Conservation (phyloP, 1,140 invertebrate species). For the Dinoponera quadriceps region DNA sequence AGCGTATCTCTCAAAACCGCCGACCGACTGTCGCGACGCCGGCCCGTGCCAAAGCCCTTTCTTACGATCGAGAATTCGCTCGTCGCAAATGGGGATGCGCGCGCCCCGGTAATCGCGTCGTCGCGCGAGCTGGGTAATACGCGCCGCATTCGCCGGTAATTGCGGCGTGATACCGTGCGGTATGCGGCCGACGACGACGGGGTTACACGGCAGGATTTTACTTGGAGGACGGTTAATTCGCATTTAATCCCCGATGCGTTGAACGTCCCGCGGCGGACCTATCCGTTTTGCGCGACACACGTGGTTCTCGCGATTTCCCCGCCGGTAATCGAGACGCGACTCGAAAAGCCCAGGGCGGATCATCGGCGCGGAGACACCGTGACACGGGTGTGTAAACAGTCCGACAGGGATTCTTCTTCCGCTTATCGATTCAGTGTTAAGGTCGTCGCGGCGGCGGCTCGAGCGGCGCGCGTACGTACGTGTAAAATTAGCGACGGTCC, state of each 20-base stretch:
- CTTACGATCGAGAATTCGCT: constrained; percentile 41
- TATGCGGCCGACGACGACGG: neutral
- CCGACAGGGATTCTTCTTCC: no score
- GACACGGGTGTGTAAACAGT: no score
- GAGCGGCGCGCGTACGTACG: neutral
- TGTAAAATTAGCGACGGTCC: constrained; percentile 38
- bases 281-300: neutral
- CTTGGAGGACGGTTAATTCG: neutral
- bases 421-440: no score
- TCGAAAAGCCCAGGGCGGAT: no score
- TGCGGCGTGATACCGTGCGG: no score
- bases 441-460: no score
- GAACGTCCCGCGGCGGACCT: neutral
- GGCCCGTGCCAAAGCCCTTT: neutral
- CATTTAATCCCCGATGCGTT: neutral
- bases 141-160: neutral
- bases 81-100: constrained; percentile 26
- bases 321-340: no score
- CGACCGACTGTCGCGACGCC: constrained; percentile 3
- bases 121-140: neutral
- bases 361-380: no score
- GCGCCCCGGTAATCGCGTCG: neutral
- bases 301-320: neutral
- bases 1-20: constrained; percentile 65
- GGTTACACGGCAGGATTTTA: constrained; percentile 4